Conservation (phyloP, 2,888 invertebrate species). For the Margaritifera margaritifera region DNA sequence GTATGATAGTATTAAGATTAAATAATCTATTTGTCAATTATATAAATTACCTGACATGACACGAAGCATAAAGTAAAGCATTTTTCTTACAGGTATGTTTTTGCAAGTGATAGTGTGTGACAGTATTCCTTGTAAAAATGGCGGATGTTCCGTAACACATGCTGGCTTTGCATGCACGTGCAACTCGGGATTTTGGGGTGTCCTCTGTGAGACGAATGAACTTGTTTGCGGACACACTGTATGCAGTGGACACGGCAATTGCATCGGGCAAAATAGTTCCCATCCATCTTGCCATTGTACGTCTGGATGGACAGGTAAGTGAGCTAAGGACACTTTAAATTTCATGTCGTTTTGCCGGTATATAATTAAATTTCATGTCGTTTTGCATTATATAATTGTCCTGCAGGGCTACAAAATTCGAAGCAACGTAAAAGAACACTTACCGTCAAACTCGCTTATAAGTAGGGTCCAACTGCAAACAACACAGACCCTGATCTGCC, state of each 20-base stretch:
- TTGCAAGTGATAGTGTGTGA: conserved; percentile 86
- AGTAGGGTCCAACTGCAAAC: no score
- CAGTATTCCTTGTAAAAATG: conserved; percentile 79
- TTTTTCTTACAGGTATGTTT: conserved; percentile 79
- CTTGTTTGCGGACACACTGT: conserved; percentile 19
- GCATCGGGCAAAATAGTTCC: conserved; percentile 70
- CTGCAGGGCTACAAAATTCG: no score
- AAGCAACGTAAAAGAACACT: no score
- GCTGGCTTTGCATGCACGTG: conserved; percentile 79
- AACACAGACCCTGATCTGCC: no score
- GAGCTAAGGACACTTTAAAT: background rate
- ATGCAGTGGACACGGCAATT: conserved; percentile 79
- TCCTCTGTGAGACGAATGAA: conserved; percentile 78
- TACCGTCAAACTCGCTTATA: no score
- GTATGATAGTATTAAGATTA: no score
- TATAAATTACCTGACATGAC: background rate
- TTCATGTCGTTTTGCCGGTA: no score
- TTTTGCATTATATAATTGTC: no score
- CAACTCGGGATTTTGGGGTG: conserved; percentile 79
- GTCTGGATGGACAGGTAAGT: conserved; percentile 82
- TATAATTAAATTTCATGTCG: no score
- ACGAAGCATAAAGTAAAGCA: background rate
- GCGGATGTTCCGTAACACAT: conserved; percentile 77
- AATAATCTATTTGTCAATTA: no score
- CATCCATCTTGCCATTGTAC: conserved; percentile 83